These are phyloP conservation scores for Ptyas mucosa DNA, from an alignment of 2,113 vertebrate species.

Conservation along the genomic window DNA sequence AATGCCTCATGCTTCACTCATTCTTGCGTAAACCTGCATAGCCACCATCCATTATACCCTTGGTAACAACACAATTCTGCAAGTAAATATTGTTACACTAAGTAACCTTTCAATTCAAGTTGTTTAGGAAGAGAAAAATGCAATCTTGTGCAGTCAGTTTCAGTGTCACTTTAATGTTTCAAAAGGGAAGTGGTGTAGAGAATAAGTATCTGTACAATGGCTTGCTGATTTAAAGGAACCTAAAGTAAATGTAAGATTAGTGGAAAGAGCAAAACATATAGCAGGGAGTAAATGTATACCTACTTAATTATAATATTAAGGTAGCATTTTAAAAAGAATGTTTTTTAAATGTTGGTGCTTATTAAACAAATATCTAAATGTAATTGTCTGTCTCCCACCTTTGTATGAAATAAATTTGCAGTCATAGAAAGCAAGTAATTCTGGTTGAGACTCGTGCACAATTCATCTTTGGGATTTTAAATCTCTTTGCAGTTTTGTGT, in stretches of 20 bases:
- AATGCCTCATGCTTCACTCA: constrained; percentile 87
- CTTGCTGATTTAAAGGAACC: constrained; percentile 52
- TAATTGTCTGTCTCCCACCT: constrained; percentile 33
- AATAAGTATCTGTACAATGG: constrained; percentile 78
- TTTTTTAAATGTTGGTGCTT: constrained; percentile 14
- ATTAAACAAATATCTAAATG: constrained; percentile 36
- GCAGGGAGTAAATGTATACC: constrained; percentile 33
- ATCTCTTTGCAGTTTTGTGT: constrained; percentile 10
- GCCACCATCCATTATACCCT: constrained; percentile 86
- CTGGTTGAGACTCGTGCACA: constrained; percentile 26
- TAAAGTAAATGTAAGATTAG: neutral
- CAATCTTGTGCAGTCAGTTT: constrained; percentile 85
- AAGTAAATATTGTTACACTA: constrained; percentile 89
- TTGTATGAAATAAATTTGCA: constrained; percentile 55
- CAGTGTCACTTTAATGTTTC: constrained; percentile 84
- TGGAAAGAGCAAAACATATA: neutral
- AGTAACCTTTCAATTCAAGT: constrained; percentile 87
- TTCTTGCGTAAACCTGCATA: constrained; percentile 87
- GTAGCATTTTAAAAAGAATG: neutral
- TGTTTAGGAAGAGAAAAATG: constrained; percentile 88
- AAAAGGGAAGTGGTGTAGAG: constrained; percentile 83
- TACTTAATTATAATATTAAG: constrained; percentile 2
- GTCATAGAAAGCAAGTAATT: constrained; percentile 34
- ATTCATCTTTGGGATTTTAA: neutral
- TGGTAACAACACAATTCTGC: constrained; percentile 88